Percentiles rank a stretch among this genome's conserved stretches.
Evolutionary conservation across 2,113 vertebrate species (phyloP).

Genomic region (Mirounga angustirostris): DNA sequence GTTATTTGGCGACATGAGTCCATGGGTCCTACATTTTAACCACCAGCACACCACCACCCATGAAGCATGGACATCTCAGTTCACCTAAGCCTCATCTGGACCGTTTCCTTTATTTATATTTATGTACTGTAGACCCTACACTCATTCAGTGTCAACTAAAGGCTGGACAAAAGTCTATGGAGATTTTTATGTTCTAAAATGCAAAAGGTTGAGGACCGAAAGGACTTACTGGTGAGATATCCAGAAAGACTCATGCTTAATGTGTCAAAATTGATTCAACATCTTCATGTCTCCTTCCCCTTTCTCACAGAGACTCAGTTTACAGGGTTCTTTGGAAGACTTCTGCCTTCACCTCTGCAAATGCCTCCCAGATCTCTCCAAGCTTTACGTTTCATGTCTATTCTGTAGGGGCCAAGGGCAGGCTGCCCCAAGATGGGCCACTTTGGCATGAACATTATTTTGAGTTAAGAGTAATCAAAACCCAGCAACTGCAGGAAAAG

Average conservation of each 20-base stretch:
- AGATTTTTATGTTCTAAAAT: not conserved
- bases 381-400: not conserved
- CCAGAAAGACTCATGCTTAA: not conserved
- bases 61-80: rapidly evolving
- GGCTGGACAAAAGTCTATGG: not conserved
- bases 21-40: not conserved
- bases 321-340: not conserved
- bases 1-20: too few species aligned
- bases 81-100: not conserved
- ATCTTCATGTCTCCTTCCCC: not conserved
- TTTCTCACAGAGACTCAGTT: not conserved
- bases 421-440: not conserved
- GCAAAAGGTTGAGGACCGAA: not conserved
- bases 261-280: not conserved
- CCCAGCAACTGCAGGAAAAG: not conserved
- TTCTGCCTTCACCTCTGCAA: not conserved
- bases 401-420: not conserved
- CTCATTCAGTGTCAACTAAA: not conserved
- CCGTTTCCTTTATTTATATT: not conserved
- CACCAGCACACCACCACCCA: not conserved
- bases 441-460: not conserved
- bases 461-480: not conserved
- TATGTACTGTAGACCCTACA: not conserved
- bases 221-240: not conserved
- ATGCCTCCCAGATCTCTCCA: not conserved